Conservation (phyloP, 2,113 vertebrate genomes). For the Lagenorhynchus albirostris region DNA sequence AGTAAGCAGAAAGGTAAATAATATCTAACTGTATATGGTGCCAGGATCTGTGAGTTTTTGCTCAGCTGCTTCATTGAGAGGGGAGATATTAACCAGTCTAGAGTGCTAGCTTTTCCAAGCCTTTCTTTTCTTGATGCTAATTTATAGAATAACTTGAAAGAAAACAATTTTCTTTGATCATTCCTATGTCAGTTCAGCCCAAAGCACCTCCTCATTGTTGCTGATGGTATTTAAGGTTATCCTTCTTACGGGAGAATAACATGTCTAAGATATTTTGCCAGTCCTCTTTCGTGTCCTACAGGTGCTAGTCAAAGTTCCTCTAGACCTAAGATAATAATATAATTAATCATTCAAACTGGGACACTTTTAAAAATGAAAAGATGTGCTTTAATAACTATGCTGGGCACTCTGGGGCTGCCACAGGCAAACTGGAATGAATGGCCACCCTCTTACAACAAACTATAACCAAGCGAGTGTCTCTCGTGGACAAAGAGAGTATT, state of each 20-base stretch:
- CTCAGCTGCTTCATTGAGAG: background rate
- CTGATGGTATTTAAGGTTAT: background rate
- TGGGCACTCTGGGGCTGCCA: background rate
- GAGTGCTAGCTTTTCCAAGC: background rate
- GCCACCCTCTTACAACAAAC: background rate
- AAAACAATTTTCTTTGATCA: constrained; percentile 1
- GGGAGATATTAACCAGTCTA: background rate
- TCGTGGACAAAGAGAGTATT: background rate
- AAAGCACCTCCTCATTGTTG: background rate
- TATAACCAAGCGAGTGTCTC: background rate
- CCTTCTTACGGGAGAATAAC: background rate
- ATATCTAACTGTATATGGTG: background rate
- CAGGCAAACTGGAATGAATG: background rate
- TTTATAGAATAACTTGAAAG: background rate
- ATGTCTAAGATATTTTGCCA: background rate
- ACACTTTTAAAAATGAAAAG: background rate
- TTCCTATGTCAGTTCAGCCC: background rate
- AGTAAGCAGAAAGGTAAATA: background rate
- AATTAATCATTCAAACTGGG: background rate
- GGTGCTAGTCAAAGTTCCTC: background rate
- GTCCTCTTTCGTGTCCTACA: background rate
- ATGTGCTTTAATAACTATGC: background rate
- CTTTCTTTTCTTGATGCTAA: background rate
- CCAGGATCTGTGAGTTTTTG: background rate
- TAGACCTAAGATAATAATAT: background rate